phyloP scores from a whole-genome alignment of 2,888 invertebrate genomes.

The Idaea straminata region DNA sequence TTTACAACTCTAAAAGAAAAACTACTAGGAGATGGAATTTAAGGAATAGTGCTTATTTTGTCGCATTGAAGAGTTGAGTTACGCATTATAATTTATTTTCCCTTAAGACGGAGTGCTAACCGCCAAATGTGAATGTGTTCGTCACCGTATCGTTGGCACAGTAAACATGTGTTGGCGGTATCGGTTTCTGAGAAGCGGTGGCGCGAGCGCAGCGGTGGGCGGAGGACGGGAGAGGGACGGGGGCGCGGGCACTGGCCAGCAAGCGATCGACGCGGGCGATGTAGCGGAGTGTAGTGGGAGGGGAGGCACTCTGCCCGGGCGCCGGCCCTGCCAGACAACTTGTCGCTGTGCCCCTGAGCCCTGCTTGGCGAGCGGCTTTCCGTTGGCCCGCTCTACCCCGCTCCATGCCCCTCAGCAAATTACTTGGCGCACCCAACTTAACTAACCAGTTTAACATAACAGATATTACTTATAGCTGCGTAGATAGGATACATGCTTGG shows the following conservation, averaged over 20 bases:
- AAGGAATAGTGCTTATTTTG: not conserved
- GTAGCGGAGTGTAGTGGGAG: slow-evolving; percentile 37
- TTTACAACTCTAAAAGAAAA: no score
- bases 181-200: slow-evolving; percentile 69
- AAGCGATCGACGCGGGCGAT: slow-evolving; percentile 29
- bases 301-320: slow-evolving; percentile 35
- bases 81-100: slow-evolving; percentile 25
- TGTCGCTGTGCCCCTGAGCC: slow-evolving; percentile 65
- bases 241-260: slow-evolving; percentile 28
- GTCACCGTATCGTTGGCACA: slow-evolving; percentile 38
- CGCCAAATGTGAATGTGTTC: slow-evolving; percentile 42
- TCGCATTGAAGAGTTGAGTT: slow-evolving; percentile 5
- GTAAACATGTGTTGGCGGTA: slow-evolving; percentile 46
- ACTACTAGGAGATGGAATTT: no score
- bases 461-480: slow-evolving; percentile 19
- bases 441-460: slow-evolving; percentile 48
- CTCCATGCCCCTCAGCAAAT: slow-evolving; percentile 43
- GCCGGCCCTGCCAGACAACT: slow-evolving; percentile 72
- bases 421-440: slow-evolving; percentile 57
- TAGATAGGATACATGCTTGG: slow-evolving; percentile 26
- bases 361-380: slow-evolving; percentile 44
- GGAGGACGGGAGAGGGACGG: slow-evolving; percentile 30
- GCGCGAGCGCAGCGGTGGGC: slow-evolving; percentile 51
- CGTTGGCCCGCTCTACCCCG: slow-evolving; percentile 33
- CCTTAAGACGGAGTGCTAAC: slow-evolving; percentile 36